phyloP scores from a whole-genome alignment of 2,888 invertebrate genomes.

The Drosophila rellima region DNA sequence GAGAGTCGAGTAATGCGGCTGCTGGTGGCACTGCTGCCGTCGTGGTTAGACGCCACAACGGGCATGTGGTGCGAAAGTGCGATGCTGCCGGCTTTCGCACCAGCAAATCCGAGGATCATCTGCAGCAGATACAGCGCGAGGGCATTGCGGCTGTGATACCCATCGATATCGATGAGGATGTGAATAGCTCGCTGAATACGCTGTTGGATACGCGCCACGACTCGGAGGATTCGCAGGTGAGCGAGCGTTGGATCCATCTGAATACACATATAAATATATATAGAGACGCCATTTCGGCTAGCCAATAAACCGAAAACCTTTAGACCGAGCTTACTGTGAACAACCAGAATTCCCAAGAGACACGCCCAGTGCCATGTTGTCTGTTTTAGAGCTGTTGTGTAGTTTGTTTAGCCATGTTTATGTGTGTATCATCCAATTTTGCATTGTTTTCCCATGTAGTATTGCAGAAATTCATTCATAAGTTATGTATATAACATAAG shows the following conservation, averaged over 20 bases:
- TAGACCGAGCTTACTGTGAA: constrained; percentile 7
- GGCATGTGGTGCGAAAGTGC: constrained; percentile 85
- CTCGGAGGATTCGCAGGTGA: constrained; percentile 86
- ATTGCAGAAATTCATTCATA: constrained; percentile 1
- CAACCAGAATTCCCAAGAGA: not conserved
- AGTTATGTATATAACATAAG: constrained; percentile 9
- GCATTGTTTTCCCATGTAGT: constrained; percentile 11
- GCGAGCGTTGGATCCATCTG: constrained; percentile 10
- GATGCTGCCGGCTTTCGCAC: constrained; percentile 92
- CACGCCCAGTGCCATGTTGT: constrained; percentile 7
- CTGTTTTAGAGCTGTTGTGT: constrained; percentile 2
- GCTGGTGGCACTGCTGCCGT: constrained; percentile 69
- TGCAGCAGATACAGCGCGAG: constrained; percentile 88
- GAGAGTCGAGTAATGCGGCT: constrained; percentile 87
- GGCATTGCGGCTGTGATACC: constrained; percentile 92
- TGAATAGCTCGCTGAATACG: constrained; percentile 96
- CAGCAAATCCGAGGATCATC: constrained; percentile 96
- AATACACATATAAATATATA: not conserved
- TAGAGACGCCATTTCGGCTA: not conserved
- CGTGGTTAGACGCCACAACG: constrained; percentile 86
- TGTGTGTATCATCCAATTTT: constrained; percentile 26
- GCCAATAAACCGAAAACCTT: not conserved
- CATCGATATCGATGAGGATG: constrained; percentile 96
- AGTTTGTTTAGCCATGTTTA: constrained; percentile 24
- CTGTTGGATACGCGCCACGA: constrained; percentile 92